Percentiles rank a stretch among this genome's conserved stretches.
These are phyloP conservation scores for Laspeyria flexula DNA, from an alignment of 2,888 invertebrate species.

Conservation along the genomic window DNA sequence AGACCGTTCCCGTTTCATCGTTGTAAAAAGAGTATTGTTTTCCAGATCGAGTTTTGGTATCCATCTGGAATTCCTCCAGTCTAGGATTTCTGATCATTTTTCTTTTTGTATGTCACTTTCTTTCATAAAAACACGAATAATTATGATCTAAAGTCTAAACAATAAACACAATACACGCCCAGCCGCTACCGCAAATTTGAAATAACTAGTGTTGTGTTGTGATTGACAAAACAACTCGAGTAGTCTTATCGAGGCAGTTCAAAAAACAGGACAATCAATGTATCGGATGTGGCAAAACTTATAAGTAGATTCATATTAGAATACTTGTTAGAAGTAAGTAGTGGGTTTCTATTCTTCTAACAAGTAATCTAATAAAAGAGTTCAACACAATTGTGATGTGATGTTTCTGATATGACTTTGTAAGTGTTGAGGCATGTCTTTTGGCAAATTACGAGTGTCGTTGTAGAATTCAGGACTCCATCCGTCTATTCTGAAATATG, in stretches of 20 bases:
- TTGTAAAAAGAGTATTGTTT: constrained; percentile 70
- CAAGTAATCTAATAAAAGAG: no score
- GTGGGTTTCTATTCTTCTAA: no score
- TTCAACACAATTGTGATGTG: no score
- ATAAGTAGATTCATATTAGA: no score
- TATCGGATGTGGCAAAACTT: no score
- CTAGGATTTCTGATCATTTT: constrained; percentile 68
- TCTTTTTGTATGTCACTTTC: constrained; percentile 27
- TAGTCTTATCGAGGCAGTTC: no score
- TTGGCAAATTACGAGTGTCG: constrained; percentile 88
- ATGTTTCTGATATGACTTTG: constrained; percentile 87
- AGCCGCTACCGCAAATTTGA: constrained; percentile 39
- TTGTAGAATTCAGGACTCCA: constrained; percentile 95
- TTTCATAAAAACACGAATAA: constrained; percentile 37
- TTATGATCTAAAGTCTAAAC: constrained; percentile 22
- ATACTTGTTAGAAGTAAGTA: no score
- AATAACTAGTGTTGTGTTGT: constrained; percentile 29
- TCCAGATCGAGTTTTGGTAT: constrained; percentile 57
- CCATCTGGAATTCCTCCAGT: constrained; percentile 73
- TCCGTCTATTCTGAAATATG: constrained; percentile 90
- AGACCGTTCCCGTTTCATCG: constrained; percentile 71
- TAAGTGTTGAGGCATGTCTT: constrained; percentile 90
- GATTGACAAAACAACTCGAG: no score
- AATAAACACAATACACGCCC: constrained; percentile 34
- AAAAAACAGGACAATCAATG: no score